These are phyloP conservation scores for Lasioglossum figueresi DNA, from an alignment of 2,888 invertebrate species.

Conservation along the genomic window DNA sequence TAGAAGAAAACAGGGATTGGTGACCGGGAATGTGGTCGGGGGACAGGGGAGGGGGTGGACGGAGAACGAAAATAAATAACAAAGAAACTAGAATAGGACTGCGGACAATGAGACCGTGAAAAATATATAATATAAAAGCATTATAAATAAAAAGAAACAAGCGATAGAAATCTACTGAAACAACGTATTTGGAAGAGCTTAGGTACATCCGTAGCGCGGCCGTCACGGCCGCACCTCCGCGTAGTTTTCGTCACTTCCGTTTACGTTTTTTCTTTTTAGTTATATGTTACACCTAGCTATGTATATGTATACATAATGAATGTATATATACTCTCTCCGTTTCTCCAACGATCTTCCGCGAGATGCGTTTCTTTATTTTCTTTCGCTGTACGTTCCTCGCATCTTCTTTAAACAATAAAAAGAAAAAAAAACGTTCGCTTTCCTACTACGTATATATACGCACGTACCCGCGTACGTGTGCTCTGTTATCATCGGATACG, in stretches of 20 bases:
- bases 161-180: slow-evolving; percentile 59
- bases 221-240: slow-evolving; percentile 69
- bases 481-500: slow-evolving; percentile 40
- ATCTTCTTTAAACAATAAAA: not conserved
- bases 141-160: slow-evolving; percentile 72
- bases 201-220: slow-evolving; percentile 76
- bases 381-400: not conserved
- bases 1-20: not conserved
- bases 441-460: slow-evolving; percentile 43
- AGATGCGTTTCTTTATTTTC: not conserved
- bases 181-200: slow-evolving; percentile 67
- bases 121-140: slow-evolving; percentile 73
- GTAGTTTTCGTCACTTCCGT: slow-evolving; percentile 65
- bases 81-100: slow-evolving; percentile 48
- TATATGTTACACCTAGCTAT: slow-evolving; percentile 61
- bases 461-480: slow-evolving; percentile 63
- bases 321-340: slow-evolving; percentile 50
- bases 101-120: slow-evolving; percentile 64
- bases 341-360: slow-evolving; percentile 10
- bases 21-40: fast-evolving
- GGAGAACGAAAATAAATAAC: slow-evolving; percentile 58
- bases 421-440: slow-evolving; percentile 39
- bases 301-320: slow-evolving; percentile 55
- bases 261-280: slow-evolving; percentile 47
- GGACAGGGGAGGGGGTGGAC: not conserved